These are phyloP conservation scores for Sympetrum striolatum DNA, from an alignment of 2,888 invertebrate genomes.

Conservation along the genomic window DNA sequence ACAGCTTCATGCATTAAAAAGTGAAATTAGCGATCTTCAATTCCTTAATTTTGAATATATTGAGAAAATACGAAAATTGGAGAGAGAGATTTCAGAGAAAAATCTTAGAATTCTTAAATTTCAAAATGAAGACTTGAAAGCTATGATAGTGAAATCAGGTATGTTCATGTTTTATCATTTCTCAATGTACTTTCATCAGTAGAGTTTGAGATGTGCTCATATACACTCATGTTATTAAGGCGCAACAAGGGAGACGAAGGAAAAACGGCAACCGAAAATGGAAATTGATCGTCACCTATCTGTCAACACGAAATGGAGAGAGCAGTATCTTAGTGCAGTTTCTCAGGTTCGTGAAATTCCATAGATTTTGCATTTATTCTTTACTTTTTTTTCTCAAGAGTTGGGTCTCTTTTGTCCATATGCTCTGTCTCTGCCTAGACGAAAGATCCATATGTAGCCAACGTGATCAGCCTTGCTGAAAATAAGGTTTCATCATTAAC, in stretches of 20 bases:
- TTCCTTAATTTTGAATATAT: slow-evolving; percentile 65
- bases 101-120: slow-evolving; percentile 62
- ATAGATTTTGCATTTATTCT: background rate
- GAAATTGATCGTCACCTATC: slow-evolving; percentile 47
- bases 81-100: slow-evolving; percentile 68
- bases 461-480: slow-evolving; percentile 52
- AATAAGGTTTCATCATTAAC: slow-evolving; percentile 59
- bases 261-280: slow-evolving; percentile 46
- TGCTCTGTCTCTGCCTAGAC: background rate
- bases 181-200: background rate
- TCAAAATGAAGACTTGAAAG: slow-evolving; percentile 59
- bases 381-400: background rate
- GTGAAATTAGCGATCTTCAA: slow-evolving; percentile 67
- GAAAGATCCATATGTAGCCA: slow-evolving; percentile 46
- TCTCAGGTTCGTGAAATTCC: slow-evolving; percentile 15
- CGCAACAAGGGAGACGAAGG: slow-evolving; percentile 54
- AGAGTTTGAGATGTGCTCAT: background rate
- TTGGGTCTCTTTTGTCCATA: background rate
- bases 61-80: slow-evolving; percentile 67
- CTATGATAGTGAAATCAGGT: slow-evolving; percentile 53
- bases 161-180: slow-evolving; percentile 55
- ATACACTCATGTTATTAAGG: background rate
- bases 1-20: slow-evolving; percentile 63
- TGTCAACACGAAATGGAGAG: slow-evolving; percentile 46
- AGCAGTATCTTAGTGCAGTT: slow-evolving; percentile 44